Evolutionary conservation across 2,888 invertebrate species (phyloP).

Genomic region (Parnassius mnemosyne): DNA sequence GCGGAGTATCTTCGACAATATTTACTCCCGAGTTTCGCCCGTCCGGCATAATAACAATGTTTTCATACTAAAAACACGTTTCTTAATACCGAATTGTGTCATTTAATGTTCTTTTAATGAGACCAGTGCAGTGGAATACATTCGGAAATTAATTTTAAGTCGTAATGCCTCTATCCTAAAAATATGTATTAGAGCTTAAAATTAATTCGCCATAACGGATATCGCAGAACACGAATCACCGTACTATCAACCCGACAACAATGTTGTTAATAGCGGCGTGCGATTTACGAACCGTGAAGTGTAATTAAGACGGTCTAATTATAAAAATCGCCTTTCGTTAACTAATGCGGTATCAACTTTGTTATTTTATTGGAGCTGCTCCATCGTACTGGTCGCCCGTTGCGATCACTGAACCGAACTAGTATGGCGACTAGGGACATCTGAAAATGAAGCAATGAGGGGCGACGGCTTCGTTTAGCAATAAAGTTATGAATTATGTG

Average conservation of each 20-base stretch:
- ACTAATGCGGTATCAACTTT: slow-evolving; percentile 40
- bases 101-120: too few relatives aligned
- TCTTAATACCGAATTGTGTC: too few relatives aligned
- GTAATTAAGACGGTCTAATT: slow-evolving; percentile 48
- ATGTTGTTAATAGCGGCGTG: slow-evolving; percentile 49
- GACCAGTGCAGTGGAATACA: too few relatives aligned
- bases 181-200: too few relatives aligned
- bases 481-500: slow-evolving; percentile 71
- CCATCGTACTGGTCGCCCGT: slow-evolving; percentile 29
- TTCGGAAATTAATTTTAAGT: too few relatives aligned
- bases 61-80: too few relatives aligned
- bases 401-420: slow-evolving; percentile 37
- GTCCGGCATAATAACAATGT: too few relatives aligned
- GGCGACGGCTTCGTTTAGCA: slow-evolving; percentile 41
- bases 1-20: too few relatives aligned
- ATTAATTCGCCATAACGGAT: slow-evolving; percentile 26
- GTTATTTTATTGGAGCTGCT: slow-evolving; percentile 42
- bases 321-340: slow-evolving; percentile 37
- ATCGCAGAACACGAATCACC: slow-evolving; percentile 29
- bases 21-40: too few relatives aligned
- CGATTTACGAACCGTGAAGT: slow-evolving; percentile 58
- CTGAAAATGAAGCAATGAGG: slow-evolving; percentile 37
- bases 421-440: slow-evolving; percentile 22
- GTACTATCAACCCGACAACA: slow-evolving; percentile 40
- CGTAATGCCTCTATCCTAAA: too few relatives aligned